A percentile compares a stretch with the other conserved stretches of the same genome.
These are phyloP conservation scores for Physella acuta DNA, from an alignment of 1,140 invertebrate species.

Conservation along the genomic window DNA sequence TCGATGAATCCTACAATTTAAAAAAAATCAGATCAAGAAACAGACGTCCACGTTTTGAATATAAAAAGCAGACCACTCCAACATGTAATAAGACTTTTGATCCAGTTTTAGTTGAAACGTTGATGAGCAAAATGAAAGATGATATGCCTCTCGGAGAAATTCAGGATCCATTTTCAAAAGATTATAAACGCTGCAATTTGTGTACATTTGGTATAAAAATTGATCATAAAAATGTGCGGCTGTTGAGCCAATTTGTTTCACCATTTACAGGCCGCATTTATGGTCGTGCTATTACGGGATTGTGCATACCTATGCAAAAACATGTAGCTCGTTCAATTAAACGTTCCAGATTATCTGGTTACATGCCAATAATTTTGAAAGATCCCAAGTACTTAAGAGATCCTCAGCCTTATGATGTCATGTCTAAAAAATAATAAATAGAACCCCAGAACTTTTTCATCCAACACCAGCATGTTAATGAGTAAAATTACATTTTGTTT, in stretches of 20 bases:
- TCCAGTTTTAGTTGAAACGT: slow-evolving; percentile 22
- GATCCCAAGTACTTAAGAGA: slow-evolving; percentile 36
- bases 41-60: no score
- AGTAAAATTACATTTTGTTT: no score
- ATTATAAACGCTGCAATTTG: slow-evolving; percentile 77
- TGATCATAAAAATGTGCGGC: slow-evolving; percentile 85
- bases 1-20: no score
- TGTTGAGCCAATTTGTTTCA: slow-evolving; percentile 94
- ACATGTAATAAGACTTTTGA: slow-evolving; percentile 7
- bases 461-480: no score
- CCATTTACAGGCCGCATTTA: slow-evolving; percentile 89
- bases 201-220: slow-evolving; percentile 81
- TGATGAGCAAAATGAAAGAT: slow-evolving; percentile 22
- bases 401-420: slow-evolving; percentile 37
- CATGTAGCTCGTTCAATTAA: slow-evolving; percentile 38
- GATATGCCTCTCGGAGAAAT: slow-evolving; percentile 30
- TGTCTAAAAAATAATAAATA: slow-evolving; percentile 9
- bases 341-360: slow-evolving; percentile 43
- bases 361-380: slow-evolving; percentile 36
- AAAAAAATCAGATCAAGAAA: no score
- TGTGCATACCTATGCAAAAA: slow-evolving; percentile 49
- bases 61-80: no score
- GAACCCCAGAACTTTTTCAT: no score
- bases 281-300: slow-evolving; percentile 83
- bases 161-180: slow-evolving; percentile 77